These are phyloP conservation scores for Spongia lamella DNA, from an alignment of 37 sponge, comb jelly and placozoan genomes.

Conservation along the genomic window DNA sequence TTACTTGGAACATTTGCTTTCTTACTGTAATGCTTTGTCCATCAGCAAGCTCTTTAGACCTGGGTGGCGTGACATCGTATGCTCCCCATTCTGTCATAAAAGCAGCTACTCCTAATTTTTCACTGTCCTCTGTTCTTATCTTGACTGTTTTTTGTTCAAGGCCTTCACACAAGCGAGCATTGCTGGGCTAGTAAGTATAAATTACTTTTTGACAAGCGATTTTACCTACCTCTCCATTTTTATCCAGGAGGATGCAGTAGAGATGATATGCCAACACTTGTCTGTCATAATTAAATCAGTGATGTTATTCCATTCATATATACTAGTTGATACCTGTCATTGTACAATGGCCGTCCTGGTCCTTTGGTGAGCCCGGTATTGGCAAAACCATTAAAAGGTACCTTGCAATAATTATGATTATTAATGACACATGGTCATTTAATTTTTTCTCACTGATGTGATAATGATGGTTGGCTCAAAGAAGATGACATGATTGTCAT, in stretches of 20 bases:
- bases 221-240: conserved; percentile 49
- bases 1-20: too few relatives aligned
- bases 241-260: conserved; percentile 67
- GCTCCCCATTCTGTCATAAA: conserved; percentile 89
- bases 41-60: conserved; percentile 18
- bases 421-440: neutral
- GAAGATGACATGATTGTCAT: conserved; percentile 69
- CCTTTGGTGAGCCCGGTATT: conserved; percentile 71
- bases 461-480: conserved; percentile 80
- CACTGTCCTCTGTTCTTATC: conserved; percentile 43
- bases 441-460: conserved; percentile 15
- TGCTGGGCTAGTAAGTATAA: conserved; percentile 32
- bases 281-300: conserved; percentile 19
- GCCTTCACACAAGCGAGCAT: conserved; percentile 43
- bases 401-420: conserved; percentile 1
- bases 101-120: conserved; percentile 65
- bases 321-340: conserved; percentile 63
- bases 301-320: neutral
- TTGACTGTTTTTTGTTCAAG: conserved; percentile 40
- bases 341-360: conserved; percentile 75
- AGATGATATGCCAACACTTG: conserved; percentile 71
- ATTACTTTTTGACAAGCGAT: neutral
- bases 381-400: conserved; percentile 37
- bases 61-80: conserved; percentile 27
- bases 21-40: conserved; percentile 1